Evolutionary conservation across 2,113 vertebrate species (phyloP).

Genomic region (Gymnorhina tibicen): DNA sequence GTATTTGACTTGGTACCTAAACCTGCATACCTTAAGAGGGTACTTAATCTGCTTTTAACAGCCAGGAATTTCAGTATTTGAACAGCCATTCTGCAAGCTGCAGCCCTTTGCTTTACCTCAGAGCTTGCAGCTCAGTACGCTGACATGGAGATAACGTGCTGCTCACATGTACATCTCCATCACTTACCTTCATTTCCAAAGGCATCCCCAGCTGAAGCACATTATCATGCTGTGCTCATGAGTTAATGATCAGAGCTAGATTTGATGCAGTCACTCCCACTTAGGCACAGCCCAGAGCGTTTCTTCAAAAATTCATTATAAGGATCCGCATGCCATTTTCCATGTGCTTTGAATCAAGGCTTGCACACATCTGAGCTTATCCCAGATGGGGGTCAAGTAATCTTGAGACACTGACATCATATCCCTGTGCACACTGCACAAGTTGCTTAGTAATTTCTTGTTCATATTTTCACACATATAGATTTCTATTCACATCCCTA

Average conservation of each 20-base stretch:
- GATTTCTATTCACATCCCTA: not conserved
- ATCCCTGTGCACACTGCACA: not conserved
- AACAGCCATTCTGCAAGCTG: not conserved
- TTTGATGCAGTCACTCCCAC: not conserved
- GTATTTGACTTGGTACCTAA: not conserved
- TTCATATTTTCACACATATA: not conserved
- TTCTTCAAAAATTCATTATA: not conserved
- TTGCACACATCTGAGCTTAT: not conserved
- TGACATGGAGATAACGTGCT: not conserved
- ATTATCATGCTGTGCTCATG: not conserved
- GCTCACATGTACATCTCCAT: not conserved
- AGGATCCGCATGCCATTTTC: not conserved
- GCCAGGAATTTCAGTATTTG: not conserved
- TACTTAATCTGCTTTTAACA: not conserved
- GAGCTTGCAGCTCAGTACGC: not conserved
- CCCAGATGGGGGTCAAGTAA: not conserved
- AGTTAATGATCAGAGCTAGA: not conserved
- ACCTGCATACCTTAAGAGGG: not conserved
- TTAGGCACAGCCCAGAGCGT: not conserved
- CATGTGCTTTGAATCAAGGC: not conserved
- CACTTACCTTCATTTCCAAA: not conserved
- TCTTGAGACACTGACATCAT: not conserved
- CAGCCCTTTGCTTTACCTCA: not conserved
- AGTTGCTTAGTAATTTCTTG: not conserved
- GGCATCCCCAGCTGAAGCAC: not conserved